Evolutionary conservation across 2,797 vertebrate genomes (phyloP), one percentile per base, ranked within the genome.

Genomic region (Nasua narica): DNA sequence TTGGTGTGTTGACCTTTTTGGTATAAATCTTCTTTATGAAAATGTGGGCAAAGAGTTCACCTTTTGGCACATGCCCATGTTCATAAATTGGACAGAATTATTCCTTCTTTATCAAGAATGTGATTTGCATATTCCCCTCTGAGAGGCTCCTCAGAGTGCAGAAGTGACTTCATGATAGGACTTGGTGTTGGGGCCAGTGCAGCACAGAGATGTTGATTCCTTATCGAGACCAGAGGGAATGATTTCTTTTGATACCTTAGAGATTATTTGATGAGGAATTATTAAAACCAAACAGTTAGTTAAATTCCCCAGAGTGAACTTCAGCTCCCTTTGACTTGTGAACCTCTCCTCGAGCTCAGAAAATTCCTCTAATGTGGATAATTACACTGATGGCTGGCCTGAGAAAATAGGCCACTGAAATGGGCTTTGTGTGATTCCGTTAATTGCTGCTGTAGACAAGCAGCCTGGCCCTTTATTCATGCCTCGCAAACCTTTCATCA

Each of bases 371-470:
- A 98, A 98, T 97, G 52, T 97, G 48, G 50, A 86, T 98, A 98
- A 97, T 98, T 98, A 91, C 54, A 97, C 65, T 97, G 92, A 97
- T 90, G 85, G 52, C 89, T 98, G 92, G 91, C 92, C 58, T 93
- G 91, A 98, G 94, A 98, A 98, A 98, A 97, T 21, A 98, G 83
- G 81, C 35, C 78, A 97, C 74, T 89, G 87, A 96, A 98, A 95
- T 29, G 91, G 67, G n/a, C 76, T 98, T 92, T 97, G 90, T 98
- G 87, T 96, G 90, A 97, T 97, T 98, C 91, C 96, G 19, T 96
- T 98, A 98, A 98, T 98, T 97, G 91, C 70, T 98, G 65, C 86
- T 94, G 54, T 97, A 98, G 94, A 98, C 98, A 98, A 97, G 62
- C 93, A 98, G 54, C 65, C 90, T 97, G 87, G 91, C 46, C 96